Evolutionary conservation across 2,888 invertebrate genomes (phyloP).

Genomic region (Spodoptera exigua): DNA sequence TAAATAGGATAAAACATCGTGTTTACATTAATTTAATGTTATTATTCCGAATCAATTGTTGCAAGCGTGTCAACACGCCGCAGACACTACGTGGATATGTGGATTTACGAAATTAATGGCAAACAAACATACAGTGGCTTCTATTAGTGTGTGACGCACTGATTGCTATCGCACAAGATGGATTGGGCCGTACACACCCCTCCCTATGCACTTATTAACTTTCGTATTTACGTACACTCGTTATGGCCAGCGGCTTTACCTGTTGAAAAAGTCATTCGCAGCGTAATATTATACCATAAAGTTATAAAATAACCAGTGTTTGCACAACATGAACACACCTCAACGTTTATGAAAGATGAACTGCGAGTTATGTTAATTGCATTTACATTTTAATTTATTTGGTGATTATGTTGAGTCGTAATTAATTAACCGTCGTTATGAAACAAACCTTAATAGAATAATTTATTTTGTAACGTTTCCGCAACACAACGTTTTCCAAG

Average conservation of each 20-base stretch:
- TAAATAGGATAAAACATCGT: constrained; percentile 27
- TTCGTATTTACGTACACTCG: background rate
- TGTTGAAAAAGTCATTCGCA: background rate
- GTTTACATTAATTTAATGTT: constrained; percentile 45
- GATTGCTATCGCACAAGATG: constrained; percentile 69
- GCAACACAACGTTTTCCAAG: constrained; percentile 14
- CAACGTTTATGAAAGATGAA: constrained; percentile 37
- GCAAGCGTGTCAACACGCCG: constrained; percentile 35
- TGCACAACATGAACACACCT: constrained; percentile 23
- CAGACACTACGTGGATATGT: constrained; percentile 38
- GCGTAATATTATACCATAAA: background rate
- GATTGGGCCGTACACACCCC: constrained; percentile 54
- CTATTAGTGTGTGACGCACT: constrained; percentile 65
- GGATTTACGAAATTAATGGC: constrained; percentile 62
- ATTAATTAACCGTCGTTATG: constrained; percentile 36
- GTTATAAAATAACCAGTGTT: constrained; percentile 12
- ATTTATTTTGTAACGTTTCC: constrained; percentile 38
- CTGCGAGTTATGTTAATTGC: constrained; percentile 45
- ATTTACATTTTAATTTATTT: constrained; percentile 50
- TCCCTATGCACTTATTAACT: constrained; percentile 45
- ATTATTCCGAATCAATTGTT: constrained; percentile 43
- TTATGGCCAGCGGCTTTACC: background rate
- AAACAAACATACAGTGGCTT: constrained; percentile 66
- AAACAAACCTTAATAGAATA: constrained; percentile 32
- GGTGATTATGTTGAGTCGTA: constrained; percentile 33